Percentiles rank a stretch among this genome's conserved stretches.
These are phyloP conservation scores for Campylorhamphus procurvoides DNA, from an alignment of 2,113 vertebrate species.

Conservation along the genomic window DNA sequence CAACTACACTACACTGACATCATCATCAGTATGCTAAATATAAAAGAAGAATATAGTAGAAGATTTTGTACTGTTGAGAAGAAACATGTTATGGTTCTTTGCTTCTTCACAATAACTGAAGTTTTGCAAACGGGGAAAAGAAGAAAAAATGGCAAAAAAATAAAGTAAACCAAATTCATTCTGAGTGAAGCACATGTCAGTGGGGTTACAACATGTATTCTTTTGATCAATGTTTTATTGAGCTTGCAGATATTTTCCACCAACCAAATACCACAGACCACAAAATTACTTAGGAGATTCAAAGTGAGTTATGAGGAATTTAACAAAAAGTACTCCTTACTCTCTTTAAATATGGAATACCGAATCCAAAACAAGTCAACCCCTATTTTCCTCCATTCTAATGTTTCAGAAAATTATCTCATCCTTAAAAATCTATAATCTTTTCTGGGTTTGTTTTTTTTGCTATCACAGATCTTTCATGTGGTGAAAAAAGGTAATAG, in stretches of 20 bases:
- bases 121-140: not conserved
- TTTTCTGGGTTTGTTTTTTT: not conserved
- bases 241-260: conserved; percentile 33
- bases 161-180: not conserved
- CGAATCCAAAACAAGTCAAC: not conserved
- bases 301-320: not conserved
- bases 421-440: not conserved
- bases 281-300: not conserved
- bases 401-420: not conserved
- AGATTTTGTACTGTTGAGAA: not conserved
- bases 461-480: not conserved
- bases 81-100: accelerated
- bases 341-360: not conserved
- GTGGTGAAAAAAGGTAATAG: not conserved
- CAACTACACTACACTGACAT: not conserved
- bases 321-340: not conserved
- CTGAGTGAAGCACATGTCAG: not conserved
- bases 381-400: not conserved
- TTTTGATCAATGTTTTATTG: conserved; percentile 4
- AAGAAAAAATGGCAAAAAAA: not conserved
- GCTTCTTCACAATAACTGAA: not conserved
- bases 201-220: not conserved
- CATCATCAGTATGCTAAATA: not conserved
- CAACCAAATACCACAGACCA: not conserved
- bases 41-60: not conserved